Conservation (phyloP, 2,113 vertebrate genomes). For the Epinephelus cyanopodus region DNA sequence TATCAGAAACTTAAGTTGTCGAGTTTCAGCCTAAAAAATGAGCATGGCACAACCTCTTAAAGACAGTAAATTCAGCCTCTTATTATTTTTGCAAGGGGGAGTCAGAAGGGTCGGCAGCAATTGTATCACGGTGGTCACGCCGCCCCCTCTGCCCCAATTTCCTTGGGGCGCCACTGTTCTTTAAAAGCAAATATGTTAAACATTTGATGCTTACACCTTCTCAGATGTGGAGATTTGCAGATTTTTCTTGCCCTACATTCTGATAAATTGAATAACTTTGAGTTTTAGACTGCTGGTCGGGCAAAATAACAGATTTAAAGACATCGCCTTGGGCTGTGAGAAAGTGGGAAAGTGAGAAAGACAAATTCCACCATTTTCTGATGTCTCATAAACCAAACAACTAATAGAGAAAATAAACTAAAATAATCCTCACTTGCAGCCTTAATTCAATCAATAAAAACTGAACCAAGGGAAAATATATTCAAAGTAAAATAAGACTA, state of each 20-base stretch:
- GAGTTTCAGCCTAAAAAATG: too few relatives aligned
- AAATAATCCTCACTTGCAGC: background rate
- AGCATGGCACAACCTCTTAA: too few relatives aligned
- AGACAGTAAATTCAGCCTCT: too few relatives aligned
- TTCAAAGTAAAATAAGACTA: background rate
- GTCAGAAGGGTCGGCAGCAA: too few relatives aligned
- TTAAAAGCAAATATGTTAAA: background rate
- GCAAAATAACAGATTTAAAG: background rate
- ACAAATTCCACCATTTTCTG: background rate
- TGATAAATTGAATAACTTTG: background rate
- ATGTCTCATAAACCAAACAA: background rate
- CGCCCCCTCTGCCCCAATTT: too few relatives aligned
- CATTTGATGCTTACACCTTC: background rate
- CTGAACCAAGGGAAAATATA: background rate
- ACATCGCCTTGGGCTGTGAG: background rate
- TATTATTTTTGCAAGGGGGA: too few relatives aligned
- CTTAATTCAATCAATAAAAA: background rate
- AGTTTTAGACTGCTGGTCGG: background rate
- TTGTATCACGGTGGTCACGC: too few relatives aligned
- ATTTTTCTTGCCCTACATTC: background rate
- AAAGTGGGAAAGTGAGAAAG: too few relatives aligned
- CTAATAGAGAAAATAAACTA: background rate
- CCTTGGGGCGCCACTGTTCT: too few relatives aligned
- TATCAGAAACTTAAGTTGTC: too few relatives aligned
- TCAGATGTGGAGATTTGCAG: background rate